Evolutionary conservation across 1,140 invertebrate species (phyloP).

Genomic region (Spodoptera litura): DNA sequence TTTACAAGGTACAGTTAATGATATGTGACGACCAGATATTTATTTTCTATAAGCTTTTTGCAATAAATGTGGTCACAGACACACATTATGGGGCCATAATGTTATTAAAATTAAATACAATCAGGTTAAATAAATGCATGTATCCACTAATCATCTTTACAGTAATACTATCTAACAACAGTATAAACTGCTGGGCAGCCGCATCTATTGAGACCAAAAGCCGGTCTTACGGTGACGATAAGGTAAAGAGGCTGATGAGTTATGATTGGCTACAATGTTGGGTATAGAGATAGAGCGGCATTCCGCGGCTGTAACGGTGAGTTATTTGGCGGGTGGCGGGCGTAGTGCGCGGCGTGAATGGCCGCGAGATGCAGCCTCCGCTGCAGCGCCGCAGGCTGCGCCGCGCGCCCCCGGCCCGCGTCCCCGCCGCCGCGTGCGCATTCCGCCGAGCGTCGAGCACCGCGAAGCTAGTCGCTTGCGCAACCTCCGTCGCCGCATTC

Average conservation of each 20-base stretch:
- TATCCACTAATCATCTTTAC: neutral
- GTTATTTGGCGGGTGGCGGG: conserved; percentile 79
- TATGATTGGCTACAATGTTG: conserved; percentile 34
- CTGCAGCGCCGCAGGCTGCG: conserved; percentile 63
- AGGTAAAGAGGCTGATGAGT: conserved; percentile 26
- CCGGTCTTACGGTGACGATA: conserved; percentile 4
- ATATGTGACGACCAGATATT: too few relatives aligned
- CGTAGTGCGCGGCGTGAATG: conserved; percentile 75
- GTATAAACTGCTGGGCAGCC: neutral
- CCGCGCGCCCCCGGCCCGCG: conserved; percentile 54
- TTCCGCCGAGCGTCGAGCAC: conserved; percentile 68
- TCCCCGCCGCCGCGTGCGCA: conserved; percentile 61
- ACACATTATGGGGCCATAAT: too few relatives aligned
- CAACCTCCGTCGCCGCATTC: conserved; percentile 81
- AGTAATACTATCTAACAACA: neutral
- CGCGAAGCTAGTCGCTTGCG: conserved; percentile 72
- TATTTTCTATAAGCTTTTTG: too few relatives aligned
- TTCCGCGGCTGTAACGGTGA: conserved; percentile 83
- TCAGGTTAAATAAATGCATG: too few relatives aligned
- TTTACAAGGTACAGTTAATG: too few relatives aligned
- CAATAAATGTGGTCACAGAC: too few relatives aligned
- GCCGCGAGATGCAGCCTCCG: conserved; percentile 80
- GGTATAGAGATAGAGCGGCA: conserved; percentile 79
- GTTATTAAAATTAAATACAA: too few relatives aligned
- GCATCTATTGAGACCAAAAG: conserved; percentile 16